Evolutionary conservation across 2,888 invertebrate species (phyloP), one percentile per base, ranked within the genome.

Genomic region (Autographa gamma): DNA sequence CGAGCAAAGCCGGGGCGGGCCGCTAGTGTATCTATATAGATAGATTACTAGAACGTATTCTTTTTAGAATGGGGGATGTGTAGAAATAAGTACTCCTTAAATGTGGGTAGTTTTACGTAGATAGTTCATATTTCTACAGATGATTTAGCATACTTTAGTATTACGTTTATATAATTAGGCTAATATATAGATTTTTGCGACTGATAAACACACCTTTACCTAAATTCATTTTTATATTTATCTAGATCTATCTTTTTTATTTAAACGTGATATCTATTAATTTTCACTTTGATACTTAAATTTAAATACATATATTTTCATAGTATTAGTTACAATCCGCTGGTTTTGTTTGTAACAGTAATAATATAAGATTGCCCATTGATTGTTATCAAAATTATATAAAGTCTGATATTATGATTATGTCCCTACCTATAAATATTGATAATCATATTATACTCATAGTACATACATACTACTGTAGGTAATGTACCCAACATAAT

Each of bases 301-400:
- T 14, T 1, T 52, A 54, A 48, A 19, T 54, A 54, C 11, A 11
- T 52, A 52, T 54, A 71, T 69, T 66, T 73, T 43, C 48, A 59
- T 31, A 31, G 56, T 41, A 71, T 75, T 73, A 79, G 79, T 73
- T 41, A 73, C 73, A 60, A 60, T 63, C 31, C 66, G 70, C 25
- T 74, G 74, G 64, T 62, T 80, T 58, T 13, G 34, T 16, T 32
- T 34, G 63, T 75, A 66, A 66, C 69, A 56, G 48, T 34, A 66
- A 56, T 56, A 5, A 25, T 19, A 5, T 13, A 25, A 19, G 19
- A 56, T 56, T 56, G 54, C 32, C 14, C 32, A 34, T 25, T 48
- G 18, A 16, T 31, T 56, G 13, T 56, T 56, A 25, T 56, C 19
- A 11, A 11, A 56, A 56, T 56, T 25, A 25, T 19, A 25, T 56